Evolutionary conservation across 2,888 invertebrate species (phyloP).

Genomic region (Steromphala cineraria): DNA sequence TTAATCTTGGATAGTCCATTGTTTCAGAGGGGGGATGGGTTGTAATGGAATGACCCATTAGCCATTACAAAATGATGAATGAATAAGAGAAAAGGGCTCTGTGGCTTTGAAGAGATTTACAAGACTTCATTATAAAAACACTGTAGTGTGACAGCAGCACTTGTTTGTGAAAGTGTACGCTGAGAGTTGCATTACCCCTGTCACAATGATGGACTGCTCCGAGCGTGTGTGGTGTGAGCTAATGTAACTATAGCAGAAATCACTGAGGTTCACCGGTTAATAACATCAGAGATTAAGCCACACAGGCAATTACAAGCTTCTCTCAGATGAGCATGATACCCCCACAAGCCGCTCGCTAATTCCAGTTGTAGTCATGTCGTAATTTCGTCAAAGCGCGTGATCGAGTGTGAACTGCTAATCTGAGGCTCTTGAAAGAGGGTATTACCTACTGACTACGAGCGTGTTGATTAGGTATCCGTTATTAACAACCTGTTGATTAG

Average conservation of each 20-base stretch:
- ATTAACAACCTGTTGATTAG: too few relatives aligned
- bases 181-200: not conserved
- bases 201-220: not conserved
- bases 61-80: not conserved
- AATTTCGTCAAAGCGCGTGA: not conserved
- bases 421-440: not conserved
- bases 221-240: not conserved
- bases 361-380: not conserved
- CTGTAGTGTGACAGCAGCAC: not conserved
- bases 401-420: not conserved
- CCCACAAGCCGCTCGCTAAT: not conserved
- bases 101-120: not conserved
- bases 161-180: not conserved
- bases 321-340: not conserved
- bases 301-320: not conserved
- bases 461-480: not conserved
- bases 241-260: not conserved
- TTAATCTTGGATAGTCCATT: not conserved
- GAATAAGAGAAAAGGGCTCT: not conserved
- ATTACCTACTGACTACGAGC: not conserved
- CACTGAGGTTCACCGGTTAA: constrained; percentile 1
- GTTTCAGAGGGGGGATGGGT: not conserved
- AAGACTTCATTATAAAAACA: not conserved
- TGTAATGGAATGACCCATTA: not conserved
- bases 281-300: constrained; percentile 2